Percentiles rank a stretch among this genome's conserved stretches.
phyloP scores from a whole-genome alignment of 2,888 invertebrate genomes.

The Achlya flavicornis region DNA sequence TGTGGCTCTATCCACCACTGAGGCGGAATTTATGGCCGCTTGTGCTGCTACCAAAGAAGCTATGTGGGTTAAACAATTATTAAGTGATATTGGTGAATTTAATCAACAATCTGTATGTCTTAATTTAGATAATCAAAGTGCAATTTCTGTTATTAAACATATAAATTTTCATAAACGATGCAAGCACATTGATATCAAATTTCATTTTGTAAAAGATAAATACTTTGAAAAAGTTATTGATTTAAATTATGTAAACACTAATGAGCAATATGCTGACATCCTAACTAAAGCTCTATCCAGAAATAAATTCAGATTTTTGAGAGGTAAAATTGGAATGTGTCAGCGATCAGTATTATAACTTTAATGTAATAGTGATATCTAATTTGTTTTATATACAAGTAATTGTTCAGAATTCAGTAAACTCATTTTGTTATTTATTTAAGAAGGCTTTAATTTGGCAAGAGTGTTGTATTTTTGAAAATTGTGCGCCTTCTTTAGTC shows the following conservation, averaged over 20 bases:
- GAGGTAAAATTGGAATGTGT: neutral
- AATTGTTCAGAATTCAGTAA: too few relatives aligned
- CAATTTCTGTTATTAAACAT: neutral
- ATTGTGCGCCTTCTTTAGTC: too few relatives aligned
- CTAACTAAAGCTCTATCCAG: neutral
- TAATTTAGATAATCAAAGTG: neutral
- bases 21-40: conserved; percentile 23
- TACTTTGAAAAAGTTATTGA: neutral
- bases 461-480: too few relatives aligned
- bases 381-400: too few relatives aligned
- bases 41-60: conserved; percentile 22
- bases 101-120: neutral
- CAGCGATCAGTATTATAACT: too few relatives aligned
- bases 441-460: too few relatives aligned
- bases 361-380: too few relatives aligned
- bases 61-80: conserved; percentile 18
- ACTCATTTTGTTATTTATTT: too few relatives aligned
- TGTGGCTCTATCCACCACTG: conserved; percentile 19
- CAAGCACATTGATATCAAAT: conserved; percentile 4
- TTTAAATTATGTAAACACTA: neutral
- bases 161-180: neutral
- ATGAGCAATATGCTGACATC: neutral
- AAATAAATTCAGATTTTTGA: neutral
- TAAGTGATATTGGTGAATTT: conserved; percentile 19
- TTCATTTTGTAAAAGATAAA: neutral